Base-by-base conservation (phyloP, 2,888 invertebrate species). In the Ametastegia equiseti region DNA sequence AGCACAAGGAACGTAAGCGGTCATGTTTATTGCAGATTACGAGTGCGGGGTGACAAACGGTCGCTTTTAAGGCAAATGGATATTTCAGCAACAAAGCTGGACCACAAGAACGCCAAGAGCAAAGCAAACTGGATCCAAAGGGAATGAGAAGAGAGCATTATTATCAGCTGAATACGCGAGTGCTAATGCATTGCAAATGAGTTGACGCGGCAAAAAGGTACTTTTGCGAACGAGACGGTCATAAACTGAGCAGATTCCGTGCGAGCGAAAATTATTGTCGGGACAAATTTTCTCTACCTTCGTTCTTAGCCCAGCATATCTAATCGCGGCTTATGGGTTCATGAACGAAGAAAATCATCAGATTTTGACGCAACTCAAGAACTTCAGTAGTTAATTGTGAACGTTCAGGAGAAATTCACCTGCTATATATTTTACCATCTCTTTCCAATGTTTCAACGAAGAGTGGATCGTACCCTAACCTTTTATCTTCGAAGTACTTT, bases 181-280 rank as follows among this genome's bases (percentile, higher is more conserved):
- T 71, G 71, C 45, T 71, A 47, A 71, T 71, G 71, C 71, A 71
- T 71, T 71, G 71, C 45, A 71, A 71, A 71, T 71, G 71, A 71
- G 71, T 71, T 71, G 71, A 30, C 23, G 71, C 27, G 47, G 15
- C 42, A 47, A 71, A 47, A 47, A 71, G 47, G 45, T 27, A 36
- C 27, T 71, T 71, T 47, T 15, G n/a, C 23, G 71, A 71, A 71
- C 15, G 45, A 4, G 30, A 36, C 45, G 71, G 11, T 71, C 47
- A n/a, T 71, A 71, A 71, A 71, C 47, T 47, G 45, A n/a, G n/a
- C n/a, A 6, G 71, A 45, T 15, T 71, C n/a, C 30, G 42, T 71
- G 71, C 4, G 45, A 71, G 45, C 45, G 3, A 45, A 71, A 71
- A 27, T 71, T 11, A 36, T 60, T 67, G 19, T 36, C 11, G 36